Conservation (phyloP, 2,113 vertebrate genomes). For the Psittacus erithacus region DNA sequence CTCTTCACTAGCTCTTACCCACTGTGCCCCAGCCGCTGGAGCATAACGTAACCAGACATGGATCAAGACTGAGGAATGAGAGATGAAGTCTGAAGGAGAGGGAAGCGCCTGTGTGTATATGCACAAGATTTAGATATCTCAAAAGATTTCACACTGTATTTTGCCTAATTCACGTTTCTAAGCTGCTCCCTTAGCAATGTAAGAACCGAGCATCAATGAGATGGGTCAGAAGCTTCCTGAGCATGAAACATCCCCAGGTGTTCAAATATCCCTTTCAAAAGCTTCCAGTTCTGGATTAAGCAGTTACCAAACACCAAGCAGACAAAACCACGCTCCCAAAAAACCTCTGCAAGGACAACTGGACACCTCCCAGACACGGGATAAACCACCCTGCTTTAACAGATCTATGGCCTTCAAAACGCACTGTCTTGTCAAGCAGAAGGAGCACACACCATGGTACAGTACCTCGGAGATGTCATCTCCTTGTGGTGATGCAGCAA, state of each 20-base stretch:
- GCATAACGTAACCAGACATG: rapidly evolving
- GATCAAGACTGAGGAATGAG: rapidly evolving
- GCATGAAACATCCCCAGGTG: not conserved
- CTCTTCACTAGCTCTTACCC: not conserved
- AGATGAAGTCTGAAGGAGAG: not conserved
- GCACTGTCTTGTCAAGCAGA: not conserved
- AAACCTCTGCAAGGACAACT: rapidly evolving
- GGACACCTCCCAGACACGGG: rapidly evolving
- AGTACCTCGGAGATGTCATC: not conserved
- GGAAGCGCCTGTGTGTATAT: not conserved
- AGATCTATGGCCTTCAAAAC: not conserved
- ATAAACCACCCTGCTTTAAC: not conserved
- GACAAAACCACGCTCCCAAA: not conserved
- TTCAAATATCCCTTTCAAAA: not conserved
- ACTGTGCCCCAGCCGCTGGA: not conserved
- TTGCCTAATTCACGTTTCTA: conserved; percentile 1
- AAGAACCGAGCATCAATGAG: not conserved
- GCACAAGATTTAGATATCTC: not conserved
- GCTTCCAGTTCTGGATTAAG: not conserved
- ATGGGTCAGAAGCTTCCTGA: conserved; percentile 27
- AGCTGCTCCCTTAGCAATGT: not conserved
- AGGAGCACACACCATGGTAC: not conserved
- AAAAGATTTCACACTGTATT: conserved; percentile 19
- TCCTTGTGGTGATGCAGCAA: not conserved
- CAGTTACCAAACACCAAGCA: not conserved